These are phyloP conservation scores for Calyptommatus sinebrachiatus DNA, from an alignment of 2,113 vertebrate genomes.

Conservation along the genomic window DNA sequence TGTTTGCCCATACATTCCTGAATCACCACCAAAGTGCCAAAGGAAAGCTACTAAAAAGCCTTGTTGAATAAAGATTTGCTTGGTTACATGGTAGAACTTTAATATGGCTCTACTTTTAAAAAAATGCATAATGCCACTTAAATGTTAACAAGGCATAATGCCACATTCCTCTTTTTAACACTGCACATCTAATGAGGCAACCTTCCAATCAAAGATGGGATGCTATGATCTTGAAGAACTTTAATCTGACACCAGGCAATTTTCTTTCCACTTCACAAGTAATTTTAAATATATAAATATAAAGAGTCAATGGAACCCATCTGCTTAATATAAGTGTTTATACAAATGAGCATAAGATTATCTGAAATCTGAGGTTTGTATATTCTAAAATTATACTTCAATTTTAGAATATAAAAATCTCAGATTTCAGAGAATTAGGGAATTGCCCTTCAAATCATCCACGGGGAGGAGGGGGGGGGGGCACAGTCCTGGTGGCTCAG, in stretches of 20 bases:
- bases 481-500: background rate
- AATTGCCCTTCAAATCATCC: too few species aligned
- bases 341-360: background rate
- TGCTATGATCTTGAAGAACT: constrained; percentile 20
- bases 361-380: too few species aligned
- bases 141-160: constrained; percentile 38
- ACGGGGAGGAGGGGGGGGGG: too few species aligned
- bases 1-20: constrained; percentile 84
- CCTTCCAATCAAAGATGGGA: constrained; percentile 58
- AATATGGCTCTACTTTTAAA: constrained; percentile 29
- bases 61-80: constrained; percentile 53
- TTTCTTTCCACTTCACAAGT: background rate
- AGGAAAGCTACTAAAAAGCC: constrained; percentile 55
- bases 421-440: background rate
- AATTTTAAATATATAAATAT: constrained; percentile 1
- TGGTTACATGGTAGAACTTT: constrained; percentile 39
- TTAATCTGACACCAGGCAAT: background rate
- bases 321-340: background rate
- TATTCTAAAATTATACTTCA: too few species aligned
- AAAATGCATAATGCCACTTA: background rate
- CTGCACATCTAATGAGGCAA: constrained; percentile 34
- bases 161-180: constrained; percentile 23
- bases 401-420: background rate
- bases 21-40: constrained; percentile 70
- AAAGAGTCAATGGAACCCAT: background rate